A percentile compares a stretch with the other conserved stretches of the same genome.
Evolutionary conservation across 2,113 vertebrate species (phyloP).

Genomic region (Oceanodroma tethys): DNA sequence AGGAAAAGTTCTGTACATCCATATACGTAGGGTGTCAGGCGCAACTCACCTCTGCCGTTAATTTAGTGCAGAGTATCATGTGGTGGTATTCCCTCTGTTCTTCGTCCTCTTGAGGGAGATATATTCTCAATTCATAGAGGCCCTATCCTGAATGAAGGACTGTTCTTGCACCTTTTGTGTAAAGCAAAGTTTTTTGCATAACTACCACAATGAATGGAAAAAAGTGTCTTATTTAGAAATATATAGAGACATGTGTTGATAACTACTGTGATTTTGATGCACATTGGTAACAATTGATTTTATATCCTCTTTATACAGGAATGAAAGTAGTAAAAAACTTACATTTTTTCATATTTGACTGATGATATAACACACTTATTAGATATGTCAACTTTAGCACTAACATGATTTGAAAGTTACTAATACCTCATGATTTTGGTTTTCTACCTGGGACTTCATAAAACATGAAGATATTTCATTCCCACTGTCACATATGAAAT

Average conservation of each 20-base stretch:
- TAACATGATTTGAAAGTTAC: not conserved
- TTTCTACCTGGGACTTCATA: not conserved
- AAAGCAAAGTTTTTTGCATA: not conserved
- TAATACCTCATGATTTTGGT: not conserved
- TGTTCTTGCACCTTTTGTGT: not conserved
- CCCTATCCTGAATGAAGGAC: not conserved
- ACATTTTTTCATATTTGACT: not conserved
- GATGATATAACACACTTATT: not conserved
- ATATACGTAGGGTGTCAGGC: fast-evolving
- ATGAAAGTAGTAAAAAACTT: not conserved
- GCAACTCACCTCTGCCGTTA: not conserved
- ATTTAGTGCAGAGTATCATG: not conserved
- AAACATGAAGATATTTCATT: not conserved
- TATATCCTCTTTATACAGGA: not conserved
- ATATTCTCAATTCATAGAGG: not conserved
- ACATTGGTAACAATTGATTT: not conserved
- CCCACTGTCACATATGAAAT: not conserved
- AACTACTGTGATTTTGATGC: not conserved
- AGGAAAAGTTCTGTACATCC: not conserved
- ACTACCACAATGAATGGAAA: not conserved
- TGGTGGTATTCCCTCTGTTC: not conserved
- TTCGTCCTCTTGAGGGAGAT: not conserved
- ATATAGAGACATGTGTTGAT: fast-evolving
- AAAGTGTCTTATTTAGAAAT: not conserved
- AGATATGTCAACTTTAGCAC: not conserved